phyloP scores from a whole-genome alignment of 2,888 invertebrate species.

The Lissocephala sabroskyi region DNA sequence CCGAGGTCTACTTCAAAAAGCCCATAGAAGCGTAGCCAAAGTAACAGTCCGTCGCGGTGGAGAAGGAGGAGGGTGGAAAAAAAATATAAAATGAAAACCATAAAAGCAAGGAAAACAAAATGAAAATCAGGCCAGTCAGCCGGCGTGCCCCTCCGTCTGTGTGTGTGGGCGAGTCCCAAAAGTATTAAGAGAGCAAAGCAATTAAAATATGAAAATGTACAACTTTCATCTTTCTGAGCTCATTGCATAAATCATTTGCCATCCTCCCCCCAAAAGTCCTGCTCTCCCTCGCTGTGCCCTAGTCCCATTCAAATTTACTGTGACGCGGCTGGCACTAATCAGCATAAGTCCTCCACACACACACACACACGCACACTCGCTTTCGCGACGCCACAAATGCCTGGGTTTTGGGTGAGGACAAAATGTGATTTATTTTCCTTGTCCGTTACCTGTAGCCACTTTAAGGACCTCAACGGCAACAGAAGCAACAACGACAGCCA shows the following conservation, averaged over 20 bases:
- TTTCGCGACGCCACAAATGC: constrained; percentile 14
- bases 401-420: too few relatives aligned
- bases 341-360: constrained; percentile 56
- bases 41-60: too few relatives aligned
- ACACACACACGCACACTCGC: constrained; percentile 18
- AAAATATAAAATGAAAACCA: constrained; percentile 17
- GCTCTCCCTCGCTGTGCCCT: background rate
- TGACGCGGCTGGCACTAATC: constrained; percentile 57
- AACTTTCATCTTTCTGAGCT: constrained; percentile 65
- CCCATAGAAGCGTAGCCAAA: constrained; percentile 52
- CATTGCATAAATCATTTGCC: constrained; percentile 63
- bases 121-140: constrained; percentile 12
- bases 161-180: too few relatives aligned
- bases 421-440: constrained; percentile 57
- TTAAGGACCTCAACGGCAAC: constrained; percentile 24
- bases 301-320: constrained; percentile 47
- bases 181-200: constrained; percentile 67
- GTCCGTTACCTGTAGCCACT: constrained; percentile 50
- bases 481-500: constrained; percentile 12
- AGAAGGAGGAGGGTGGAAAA: too few relatives aligned
- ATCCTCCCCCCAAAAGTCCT: constrained; percentile 47
- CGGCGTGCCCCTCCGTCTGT: too few relatives aligned
- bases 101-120: constrained; percentile 12
- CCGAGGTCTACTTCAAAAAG: constrained; percentile 47
- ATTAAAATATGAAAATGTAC: constrained; percentile 68